Evolutionary conservation across 2,797 vertebrate genomes (phyloP).

Genomic region (Mormyrus proboscirostris): DNA sequence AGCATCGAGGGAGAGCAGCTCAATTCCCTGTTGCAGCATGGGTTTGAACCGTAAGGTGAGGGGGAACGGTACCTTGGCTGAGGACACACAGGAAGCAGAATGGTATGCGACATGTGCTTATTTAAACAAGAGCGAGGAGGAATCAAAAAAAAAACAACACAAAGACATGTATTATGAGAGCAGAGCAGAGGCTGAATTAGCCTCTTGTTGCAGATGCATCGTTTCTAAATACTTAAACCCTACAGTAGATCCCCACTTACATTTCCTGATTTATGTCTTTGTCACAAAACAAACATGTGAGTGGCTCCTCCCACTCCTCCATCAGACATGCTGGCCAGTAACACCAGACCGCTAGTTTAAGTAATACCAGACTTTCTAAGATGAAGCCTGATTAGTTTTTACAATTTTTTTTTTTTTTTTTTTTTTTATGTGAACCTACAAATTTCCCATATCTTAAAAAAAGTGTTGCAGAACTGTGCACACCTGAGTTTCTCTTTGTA

Average conservation of each 20-base stretch:
- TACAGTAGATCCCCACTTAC: neutral
- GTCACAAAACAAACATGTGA: neutral
- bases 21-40: slow-evolving; percentile 97
- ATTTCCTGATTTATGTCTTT: neutral
- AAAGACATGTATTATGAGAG: neutral
- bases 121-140: neutral
- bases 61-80: slow-evolving; percentile 96
- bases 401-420: neutral
- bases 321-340: neutral
- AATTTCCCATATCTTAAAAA: neutral
- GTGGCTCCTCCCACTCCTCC: neutral
- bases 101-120: neutral
- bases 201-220: neutral
- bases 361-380: neutral
- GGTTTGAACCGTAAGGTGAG: slow-evolving; percentile 96
- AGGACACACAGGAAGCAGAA: slow-evolving; percentile 13
- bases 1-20: slow-evolving; percentile 90
- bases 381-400: neutral
- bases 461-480: neutral
- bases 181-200: neutral
- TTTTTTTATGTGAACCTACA: neutral
- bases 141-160: neutral
- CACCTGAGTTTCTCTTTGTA: neutral
- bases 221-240: neutral
- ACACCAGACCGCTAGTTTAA: neutral